Evolutionary conservation across 2,888 invertebrate species (phyloP).

Genomic region (Cosmia pyralina): DNA sequence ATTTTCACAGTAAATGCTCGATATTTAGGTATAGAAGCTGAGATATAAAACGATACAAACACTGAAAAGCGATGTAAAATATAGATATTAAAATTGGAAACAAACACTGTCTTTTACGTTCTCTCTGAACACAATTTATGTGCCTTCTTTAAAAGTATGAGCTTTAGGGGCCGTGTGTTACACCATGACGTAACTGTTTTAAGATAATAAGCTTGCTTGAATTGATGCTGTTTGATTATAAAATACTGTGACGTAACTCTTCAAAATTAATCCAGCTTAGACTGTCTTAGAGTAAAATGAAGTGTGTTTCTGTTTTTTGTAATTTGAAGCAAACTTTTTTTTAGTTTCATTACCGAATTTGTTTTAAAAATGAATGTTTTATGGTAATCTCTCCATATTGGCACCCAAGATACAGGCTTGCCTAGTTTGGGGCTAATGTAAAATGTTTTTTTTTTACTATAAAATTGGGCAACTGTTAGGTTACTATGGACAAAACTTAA

Average conservation of each 20-base stretch:
- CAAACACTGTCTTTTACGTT: slow-evolving; percentile 15
- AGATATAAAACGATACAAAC: neutral
- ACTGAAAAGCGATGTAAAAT: slow-evolving; percentile 41
- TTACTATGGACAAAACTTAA: no score
- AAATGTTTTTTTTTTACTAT: no score
- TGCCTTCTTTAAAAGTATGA: slow-evolving; percentile 63
- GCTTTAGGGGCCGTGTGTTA: slow-evolving; percentile 28
- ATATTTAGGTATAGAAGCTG: neutral
- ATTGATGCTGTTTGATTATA: neutral
- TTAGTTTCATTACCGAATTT: no score
- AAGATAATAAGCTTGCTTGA: neutral
- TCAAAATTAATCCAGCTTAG: neutral
- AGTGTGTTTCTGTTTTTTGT: no score
- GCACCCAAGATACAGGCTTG: no score
- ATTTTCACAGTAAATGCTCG: neutral
- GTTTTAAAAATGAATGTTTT: no score
- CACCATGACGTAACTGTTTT: slow-evolving; percentile 40
- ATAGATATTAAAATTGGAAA: slow-evolving; percentile 32
- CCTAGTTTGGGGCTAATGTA: no score
- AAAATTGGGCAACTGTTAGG: neutral
- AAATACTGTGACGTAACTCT: neutral
- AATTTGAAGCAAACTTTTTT: no score
- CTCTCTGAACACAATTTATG: slow-evolving; percentile 64
- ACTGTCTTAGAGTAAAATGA: neutral
- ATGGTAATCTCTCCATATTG: no score